Base-by-base conservation (phyloP, 2,888 invertebrate genomes). In the Thecocarcelia acutangulata region DNA sequence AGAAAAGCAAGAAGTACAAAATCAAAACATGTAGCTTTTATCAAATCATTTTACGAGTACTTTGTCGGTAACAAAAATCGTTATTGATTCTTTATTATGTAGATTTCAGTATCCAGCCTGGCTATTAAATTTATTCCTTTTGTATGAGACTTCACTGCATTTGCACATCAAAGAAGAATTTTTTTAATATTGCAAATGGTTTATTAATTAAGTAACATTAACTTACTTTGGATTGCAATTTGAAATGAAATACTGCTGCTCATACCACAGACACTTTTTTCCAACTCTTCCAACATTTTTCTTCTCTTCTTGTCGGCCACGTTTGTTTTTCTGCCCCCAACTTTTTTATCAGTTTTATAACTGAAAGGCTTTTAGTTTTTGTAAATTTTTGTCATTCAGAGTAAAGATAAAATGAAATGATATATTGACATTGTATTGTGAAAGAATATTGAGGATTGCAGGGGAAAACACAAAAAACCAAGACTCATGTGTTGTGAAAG, bases 311-410 rank as follows among this genome's bases (percentile, higher is more conserved):
- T 61, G 21, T 28, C 28, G 33, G 33, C 33, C 8, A 9, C 33
- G 37, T 13, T 44, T 21, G 56, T 17, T 40, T 46, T 63, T 56
- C 46, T 40, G 6, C 12, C 13, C 13, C 13, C 15, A 17, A 48
- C 50, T 17, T 56, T 64, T 52, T 52, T 52, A 52, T 59, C 42
- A 21, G 5, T 46, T 68, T 61, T 56, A 52, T 61, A 54, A 63
- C 50, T 54, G 17, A 77, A 69, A 77, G 40, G 40, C 63, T 69
- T 77, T 46, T 54, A 70, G 24, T 54, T 69, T n/a, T 68, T 50
- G 46, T 19, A 21, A 28, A n/a, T 37, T 24, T 21, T 46, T 17
- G 33, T 8, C 33, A 33, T 33, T 24, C 24, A 28, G 28, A 15
- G 33, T 37, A 15, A 46, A 56, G 13, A 17, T 44, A 61, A 69